Base-by-base conservation (phyloP, 37 sponge, comb jelly and placozoan species). In the Spongilla lacustris region DNA sequence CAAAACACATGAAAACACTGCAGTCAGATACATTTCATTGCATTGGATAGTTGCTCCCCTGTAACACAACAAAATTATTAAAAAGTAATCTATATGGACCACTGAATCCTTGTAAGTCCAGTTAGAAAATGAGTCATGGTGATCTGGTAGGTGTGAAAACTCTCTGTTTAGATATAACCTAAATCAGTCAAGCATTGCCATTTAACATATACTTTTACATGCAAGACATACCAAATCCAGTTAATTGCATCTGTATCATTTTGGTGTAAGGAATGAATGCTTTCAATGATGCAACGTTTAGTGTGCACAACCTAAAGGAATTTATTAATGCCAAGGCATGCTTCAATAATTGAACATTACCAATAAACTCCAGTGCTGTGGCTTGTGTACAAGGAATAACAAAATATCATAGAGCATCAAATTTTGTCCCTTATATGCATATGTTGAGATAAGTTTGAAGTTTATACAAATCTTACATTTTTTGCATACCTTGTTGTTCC, bases 61-160 rank as follows among this genome's bases (percentile, higher is more conserved):
- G 58, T 58, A 58, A 58, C 58, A 58, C 58, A 58, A 58, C 58
- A 58, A 58, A 58, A 17, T 41, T 58, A 58, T 58, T 58, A 58
- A 58, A 58, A 58, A 58, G 58, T 58, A 10, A 58, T 58, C 19
- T 58, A 58, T 58, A 58, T 58, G 58, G 58, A 58, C 58, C 58
- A 58, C 58, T 58, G 58, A 58, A 58, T 58, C 58, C 58, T 58
- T 58, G 58, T 58, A 58, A 58, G 58, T 58, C 58, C 58, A 58
- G 58, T 58, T 58, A 58, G 58, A 58, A 58, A 58, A 58, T 58
- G 41, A 41, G 41, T 41, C 41, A 41, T 41, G 41, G 41, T 41
- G 58, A 58, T 58, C 58, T 58, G 58, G 58, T 58, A 58, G 58
- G 58, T 58, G 58, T 58, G 58, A 58, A 58, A 58, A 58, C 58